Conservation (phyloP, 1,140 invertebrate genomes). For the Drosophila willistoni region DNA sequence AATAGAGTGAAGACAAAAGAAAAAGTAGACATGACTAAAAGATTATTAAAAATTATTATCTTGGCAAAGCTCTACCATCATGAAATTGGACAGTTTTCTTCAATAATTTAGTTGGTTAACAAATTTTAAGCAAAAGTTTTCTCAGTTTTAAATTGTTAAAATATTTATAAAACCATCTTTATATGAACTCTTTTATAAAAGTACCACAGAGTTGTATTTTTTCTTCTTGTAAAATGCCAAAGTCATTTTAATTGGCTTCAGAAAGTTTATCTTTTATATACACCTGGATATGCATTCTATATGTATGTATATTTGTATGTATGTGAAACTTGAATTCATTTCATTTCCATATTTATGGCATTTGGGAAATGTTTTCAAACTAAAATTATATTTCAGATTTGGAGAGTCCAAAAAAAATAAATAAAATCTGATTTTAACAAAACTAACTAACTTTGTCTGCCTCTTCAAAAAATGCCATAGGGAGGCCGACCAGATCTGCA, state of each 20-base stretch:
- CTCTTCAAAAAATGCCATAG: not conserved
- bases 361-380: conserved; percentile 2
- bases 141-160: too few relatives aligned
- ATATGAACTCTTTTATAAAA: too few relatives aligned
- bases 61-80: too few relatives aligned
- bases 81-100: too few relatives aligned
- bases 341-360: conserved; percentile 1
- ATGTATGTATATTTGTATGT: not conserved
- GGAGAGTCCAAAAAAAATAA: not conserved
- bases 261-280: not conserved
- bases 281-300: too few relatives aligned
- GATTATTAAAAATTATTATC: too few relatives aligned
- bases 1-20: not conserved
- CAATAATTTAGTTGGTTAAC: too few relatives aligned
- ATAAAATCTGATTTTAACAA: not conserved
- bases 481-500: not conserved
- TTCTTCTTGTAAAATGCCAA: too few relatives aligned
- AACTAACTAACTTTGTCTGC: not conserved
- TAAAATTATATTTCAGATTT: not conserved
- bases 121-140: too few relatives aligned
- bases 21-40: too few relatives aligned
- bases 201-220: too few relatives aligned
- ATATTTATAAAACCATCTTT: too few relatives aligned
- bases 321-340: not conserved
- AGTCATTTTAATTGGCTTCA: not conserved